Evolutionary conservation across 2,888 invertebrate species (phyloP).

Genomic region (Arenicola marina): DNA sequence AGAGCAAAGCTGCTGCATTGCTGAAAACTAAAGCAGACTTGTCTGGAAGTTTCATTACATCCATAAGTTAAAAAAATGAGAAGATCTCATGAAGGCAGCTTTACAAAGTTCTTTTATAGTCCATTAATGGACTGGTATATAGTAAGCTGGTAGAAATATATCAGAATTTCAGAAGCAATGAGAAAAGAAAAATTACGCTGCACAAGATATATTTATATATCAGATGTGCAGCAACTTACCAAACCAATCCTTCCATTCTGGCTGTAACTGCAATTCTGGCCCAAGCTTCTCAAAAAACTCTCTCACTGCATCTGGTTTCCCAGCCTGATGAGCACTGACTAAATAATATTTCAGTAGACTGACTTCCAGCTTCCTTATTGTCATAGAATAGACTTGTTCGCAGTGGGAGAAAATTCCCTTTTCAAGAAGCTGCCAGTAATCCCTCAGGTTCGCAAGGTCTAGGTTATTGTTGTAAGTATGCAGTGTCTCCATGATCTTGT

Average conservation of each 20-base stretch:
- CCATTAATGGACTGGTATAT: too few relatives aligned
- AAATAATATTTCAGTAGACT: constrained; percentile 80
- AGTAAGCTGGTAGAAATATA: too few relatives aligned
- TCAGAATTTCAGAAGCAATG: too few relatives aligned
- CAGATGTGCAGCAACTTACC: too few relatives aligned
- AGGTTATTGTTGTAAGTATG: constrained; percentile 74
- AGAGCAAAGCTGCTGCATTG: too few relatives aligned
- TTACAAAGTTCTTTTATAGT: too few relatives aligned
- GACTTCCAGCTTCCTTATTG: constrained; percentile 51
- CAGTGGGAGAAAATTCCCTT: constrained; percentile 22
- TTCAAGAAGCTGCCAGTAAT: constrained; percentile 89
- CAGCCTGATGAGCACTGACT: constrained; percentile 81
- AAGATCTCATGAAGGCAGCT: too few relatives aligned
- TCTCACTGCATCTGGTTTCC: constrained; percentile 80
- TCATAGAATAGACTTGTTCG: constrained; percentile 71
- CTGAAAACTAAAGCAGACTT: too few relatives aligned
- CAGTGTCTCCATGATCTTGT: too few relatives aligned
- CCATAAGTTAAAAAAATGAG: too few relatives aligned
- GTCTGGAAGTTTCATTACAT: too few relatives aligned
- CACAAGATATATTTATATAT: background rate
- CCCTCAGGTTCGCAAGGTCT: constrained; percentile 79
- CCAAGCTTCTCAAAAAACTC: constrained; percentile 90
- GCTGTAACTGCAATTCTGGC: constrained; percentile 82
- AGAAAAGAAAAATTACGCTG: background rate
- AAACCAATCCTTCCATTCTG: constrained; percentile 98